Evolutionary conservation across 2,888 invertebrate species (phyloP).

Genomic region (Ophion slaviceki): DNA sequence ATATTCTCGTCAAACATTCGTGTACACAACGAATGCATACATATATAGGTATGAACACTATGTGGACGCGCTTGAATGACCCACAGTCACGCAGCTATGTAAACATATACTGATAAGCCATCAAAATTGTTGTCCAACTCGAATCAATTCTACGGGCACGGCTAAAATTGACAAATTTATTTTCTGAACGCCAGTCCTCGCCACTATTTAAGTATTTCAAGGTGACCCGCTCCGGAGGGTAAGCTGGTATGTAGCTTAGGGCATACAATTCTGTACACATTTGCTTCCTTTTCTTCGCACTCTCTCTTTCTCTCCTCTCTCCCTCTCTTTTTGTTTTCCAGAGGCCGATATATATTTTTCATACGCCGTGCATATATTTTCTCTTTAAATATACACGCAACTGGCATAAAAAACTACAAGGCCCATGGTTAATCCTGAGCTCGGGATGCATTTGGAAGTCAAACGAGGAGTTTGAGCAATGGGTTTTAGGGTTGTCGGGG

Average conservation of each 20-base stretch:
- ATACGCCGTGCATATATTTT: conserved; percentile 25
- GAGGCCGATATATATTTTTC: background rate
- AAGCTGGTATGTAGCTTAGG: conserved; percentile 9
- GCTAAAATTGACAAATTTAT: conserved; percentile 60
- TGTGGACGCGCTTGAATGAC: too few species aligned
- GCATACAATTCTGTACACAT: conserved; percentile 11
- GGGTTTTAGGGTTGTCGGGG: conserved; percentile 51
- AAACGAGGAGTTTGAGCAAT: conserved; percentile 64
- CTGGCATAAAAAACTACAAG: conserved; percentile 29
- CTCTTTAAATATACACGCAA: conserved; percentile 29
- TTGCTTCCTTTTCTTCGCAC: conserved; percentile 24
- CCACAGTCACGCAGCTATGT: conserved; percentile 16
- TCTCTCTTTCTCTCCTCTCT: conserved; percentile 18
- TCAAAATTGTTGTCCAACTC: conserved; percentile 47
- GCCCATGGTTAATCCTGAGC: conserved; percentile 26
- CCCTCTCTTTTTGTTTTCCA: background rate
- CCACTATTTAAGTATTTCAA: conserved; percentile 57
- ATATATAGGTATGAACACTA: too few species aligned
- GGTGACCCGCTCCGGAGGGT: conserved; percentile 9
- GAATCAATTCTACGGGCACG: conserved; percentile 50
- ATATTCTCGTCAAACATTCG: too few species aligned
- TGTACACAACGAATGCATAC: too few species aligned
- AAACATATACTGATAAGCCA: conserved; percentile 41
- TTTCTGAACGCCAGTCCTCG: conserved; percentile 42
- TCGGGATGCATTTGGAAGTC: conserved; percentile 51